These are phyloP conservation scores for Aleadryas rufinucha DNA, from an alignment of 2,113 vertebrate genomes.

Conservation along the genomic window DNA sequence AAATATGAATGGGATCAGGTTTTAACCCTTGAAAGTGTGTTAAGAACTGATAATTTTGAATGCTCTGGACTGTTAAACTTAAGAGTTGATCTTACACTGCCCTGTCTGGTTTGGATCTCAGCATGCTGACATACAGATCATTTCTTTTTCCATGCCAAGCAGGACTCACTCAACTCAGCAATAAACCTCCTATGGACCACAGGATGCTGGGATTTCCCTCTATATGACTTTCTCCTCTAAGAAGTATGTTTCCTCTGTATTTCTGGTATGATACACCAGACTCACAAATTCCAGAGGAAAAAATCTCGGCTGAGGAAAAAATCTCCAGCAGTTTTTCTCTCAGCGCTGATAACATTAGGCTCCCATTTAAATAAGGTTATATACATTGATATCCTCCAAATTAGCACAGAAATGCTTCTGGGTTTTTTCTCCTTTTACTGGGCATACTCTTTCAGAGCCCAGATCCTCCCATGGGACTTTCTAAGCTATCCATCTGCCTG, in stretches of 20 bases:
- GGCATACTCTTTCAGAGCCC: background rate
- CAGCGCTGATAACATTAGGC: background rate
- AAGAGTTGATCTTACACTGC: background rate
- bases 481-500: background rate
- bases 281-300: background rate
- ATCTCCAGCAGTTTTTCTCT: background rate
- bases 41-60: background rate
- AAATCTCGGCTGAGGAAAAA: background rate
- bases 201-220: background rate
- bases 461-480: background rate
- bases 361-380: background rate
- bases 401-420: background rate
- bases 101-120: background rate
- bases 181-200: background rate
- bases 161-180: background rate
- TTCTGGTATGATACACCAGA: background rate
- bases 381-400: background rate
- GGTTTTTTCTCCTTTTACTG: background rate
- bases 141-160: background rate
- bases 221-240: background rate
- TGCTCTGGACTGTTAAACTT: background rate
- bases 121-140: background rate
- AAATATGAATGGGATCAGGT: background rate
- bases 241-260: background rate
- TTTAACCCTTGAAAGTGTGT: background rate